Percentiles rank a stretch among this genome's conserved stretches.
These are phyloP conservation scores for Acanthochromis polyacanthus DNA, from an alignment of 2,113 vertebrate species.

Conservation along the genomic window DNA sequence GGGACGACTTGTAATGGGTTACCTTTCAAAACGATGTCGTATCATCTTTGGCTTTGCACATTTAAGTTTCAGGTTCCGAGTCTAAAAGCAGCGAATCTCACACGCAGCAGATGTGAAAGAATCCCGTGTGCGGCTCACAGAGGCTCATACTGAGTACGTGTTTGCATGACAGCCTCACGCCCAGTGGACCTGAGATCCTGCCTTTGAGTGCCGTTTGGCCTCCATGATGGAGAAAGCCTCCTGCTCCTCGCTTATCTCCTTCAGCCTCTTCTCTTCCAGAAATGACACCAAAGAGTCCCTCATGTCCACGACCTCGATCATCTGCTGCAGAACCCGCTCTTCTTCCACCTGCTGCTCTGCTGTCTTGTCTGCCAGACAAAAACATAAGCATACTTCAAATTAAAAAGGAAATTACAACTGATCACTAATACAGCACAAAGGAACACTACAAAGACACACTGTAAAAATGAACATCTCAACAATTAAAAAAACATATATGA, in stretches of 20 bases:
- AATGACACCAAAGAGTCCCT: conserved; percentile 89
- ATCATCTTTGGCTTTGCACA: conserved; percentile 77
- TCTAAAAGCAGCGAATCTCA: conserved; percentile 41
- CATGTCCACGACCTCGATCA: conserved; percentile 92
- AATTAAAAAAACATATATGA: too few relatives aligned
- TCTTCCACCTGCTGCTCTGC: conserved; percentile 82
- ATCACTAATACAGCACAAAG: neutral
- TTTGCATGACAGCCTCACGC: conserved; percentile 48
- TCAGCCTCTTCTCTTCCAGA: conserved; percentile 91
- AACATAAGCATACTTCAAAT: neutral
- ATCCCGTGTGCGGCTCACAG: neutral
- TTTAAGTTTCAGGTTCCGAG: conserved; percentile 18
- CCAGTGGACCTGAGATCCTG: conserved; percentile 83
- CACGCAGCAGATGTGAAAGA: neutral
- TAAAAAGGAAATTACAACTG: neutral
- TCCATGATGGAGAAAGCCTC: conserved; percentile 76
- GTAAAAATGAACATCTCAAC: too few relatives aligned
- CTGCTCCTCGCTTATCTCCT: conserved; percentile 84
- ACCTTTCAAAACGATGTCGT: conserved; percentile 2
- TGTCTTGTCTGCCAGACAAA: conserved; percentile 85
- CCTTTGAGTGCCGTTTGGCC: conserved; percentile 79
- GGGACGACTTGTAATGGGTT: neutral
- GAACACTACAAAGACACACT: too few relatives aligned
- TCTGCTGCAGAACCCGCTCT: conserved; percentile 83
- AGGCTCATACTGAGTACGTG: neutral